Evolutionary conservation across 2,797 vertebrate genomes (phyloP).

Genomic region (Pachyuromys duprasi): DNA sequence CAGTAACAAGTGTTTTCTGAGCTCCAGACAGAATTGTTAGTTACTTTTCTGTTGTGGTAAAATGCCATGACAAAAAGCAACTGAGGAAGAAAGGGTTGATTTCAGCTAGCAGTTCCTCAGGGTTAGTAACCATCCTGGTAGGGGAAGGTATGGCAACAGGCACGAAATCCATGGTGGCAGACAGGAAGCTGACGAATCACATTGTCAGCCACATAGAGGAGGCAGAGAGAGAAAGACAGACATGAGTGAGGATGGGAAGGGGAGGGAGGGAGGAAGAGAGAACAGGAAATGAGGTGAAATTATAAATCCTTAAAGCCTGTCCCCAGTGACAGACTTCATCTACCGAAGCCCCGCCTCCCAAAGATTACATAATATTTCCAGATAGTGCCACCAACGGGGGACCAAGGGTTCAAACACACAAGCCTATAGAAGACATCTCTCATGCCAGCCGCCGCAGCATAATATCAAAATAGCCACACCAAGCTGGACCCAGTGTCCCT

Average conservation of each 20-base stretch:
- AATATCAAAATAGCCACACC: neutral
- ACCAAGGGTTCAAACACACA: neutral
- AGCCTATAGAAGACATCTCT: neutral
- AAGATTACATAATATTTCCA: neutral
- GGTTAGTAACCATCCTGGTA: no score
- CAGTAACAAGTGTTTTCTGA: neutral
- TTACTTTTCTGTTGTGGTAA: neutral
- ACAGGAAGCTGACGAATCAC: no score
- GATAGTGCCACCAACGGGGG: neutral
- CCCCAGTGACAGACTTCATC: neutral
- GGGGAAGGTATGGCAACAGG: no score
- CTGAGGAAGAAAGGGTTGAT: neutral
- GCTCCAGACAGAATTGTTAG: neutral
- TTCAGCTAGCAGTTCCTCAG: neutral
- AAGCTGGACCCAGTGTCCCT: neutral
- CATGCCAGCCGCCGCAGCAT: neutral
- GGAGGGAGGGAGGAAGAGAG: neutral
- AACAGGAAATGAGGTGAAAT: neutral
- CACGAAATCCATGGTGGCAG: neutral
- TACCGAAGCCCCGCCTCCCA: neutral
- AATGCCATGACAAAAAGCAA: neutral
- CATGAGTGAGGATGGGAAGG: no score
- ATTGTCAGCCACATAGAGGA: neutral
- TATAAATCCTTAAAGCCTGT: neutral
- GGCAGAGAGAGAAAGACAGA: neutral